Conservation (phyloP, 2,888 invertebrate genomes). For the Charanyca ferruginea region DNA sequence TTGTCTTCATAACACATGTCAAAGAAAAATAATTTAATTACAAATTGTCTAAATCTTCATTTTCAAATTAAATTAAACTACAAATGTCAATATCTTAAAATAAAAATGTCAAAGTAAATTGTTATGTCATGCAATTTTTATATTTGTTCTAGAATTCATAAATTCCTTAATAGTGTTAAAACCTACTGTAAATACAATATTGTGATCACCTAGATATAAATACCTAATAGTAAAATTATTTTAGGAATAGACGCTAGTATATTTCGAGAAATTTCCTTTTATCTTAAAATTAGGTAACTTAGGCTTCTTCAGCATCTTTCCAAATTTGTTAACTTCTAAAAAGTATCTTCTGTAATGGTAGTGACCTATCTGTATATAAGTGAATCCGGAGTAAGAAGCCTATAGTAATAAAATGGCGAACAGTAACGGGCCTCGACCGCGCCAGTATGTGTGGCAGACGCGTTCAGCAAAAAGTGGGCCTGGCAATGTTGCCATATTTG, state of each 20-base stretch:
- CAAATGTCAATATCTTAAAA: too few relatives aligned
- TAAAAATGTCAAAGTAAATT: too few relatives aligned
- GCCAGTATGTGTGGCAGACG: slow-evolving; percentile 80
- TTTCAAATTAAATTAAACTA: too few relatives aligned
- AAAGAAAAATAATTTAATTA: too few relatives aligned
- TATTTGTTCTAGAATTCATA: too few relatives aligned
- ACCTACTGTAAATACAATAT: too few relatives aligned
- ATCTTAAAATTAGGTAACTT: not conserved
- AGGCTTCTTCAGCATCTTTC: not conserved
- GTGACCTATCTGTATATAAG: slow-evolving; percentile 52
- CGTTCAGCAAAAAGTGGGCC: slow-evolving; percentile 77
- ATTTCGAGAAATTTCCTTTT: not conserved
- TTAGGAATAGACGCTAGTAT: not conserved
- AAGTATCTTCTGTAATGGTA: not conserved
- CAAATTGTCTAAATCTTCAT: too few relatives aligned
- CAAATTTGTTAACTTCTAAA: slow-evolving; percentile 2
- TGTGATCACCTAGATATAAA: too few relatives aligned
- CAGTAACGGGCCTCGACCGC: slow-evolving; percentile 81
- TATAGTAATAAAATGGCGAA: slow-evolving; percentile 55
- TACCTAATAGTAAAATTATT: too few relatives aligned
- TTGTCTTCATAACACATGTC: too few relatives aligned
- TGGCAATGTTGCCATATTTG: slow-evolving; percentile 77
- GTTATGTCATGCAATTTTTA: too few relatives aligned
- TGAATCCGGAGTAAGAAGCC: slow-evolving; percentile 55
- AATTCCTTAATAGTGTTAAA: too few relatives aligned